A percentile compares a stretch with the other conserved stretches of the same genome.
Evolutionary conservation across 2,113 vertebrate genomes (phyloP).

Genomic region (Vombatus ursinus): DNA sequence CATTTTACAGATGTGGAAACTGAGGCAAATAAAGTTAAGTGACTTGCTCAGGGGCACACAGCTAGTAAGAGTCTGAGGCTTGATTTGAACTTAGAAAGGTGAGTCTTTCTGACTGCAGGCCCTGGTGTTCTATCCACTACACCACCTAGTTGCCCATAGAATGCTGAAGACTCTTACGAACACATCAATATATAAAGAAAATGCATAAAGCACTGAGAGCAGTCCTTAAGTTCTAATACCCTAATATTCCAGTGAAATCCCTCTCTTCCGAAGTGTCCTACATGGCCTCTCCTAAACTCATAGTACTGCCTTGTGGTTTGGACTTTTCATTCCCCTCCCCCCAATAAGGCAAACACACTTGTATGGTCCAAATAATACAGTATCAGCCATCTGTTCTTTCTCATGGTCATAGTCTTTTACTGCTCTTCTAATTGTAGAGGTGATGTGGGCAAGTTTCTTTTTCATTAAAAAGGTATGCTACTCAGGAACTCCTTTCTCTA

Average conservation of each 20-base stretch:
- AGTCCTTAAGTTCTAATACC: background rate
- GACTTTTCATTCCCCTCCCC: background rate
- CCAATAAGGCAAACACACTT: background rate
- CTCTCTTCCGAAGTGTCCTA: background rate
- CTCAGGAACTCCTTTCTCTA: background rate
- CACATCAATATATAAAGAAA: background rate
- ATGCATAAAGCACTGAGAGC: background rate
- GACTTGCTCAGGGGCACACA: background rate
- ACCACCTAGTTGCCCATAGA: background rate
- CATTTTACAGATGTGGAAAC: background rate
- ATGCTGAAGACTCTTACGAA: background rate
- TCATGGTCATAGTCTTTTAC: background rate
- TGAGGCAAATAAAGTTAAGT: background rate
- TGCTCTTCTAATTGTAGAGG: background rate
- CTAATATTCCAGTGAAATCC: background rate
- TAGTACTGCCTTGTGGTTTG: background rate
- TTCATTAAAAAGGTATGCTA: background rate
- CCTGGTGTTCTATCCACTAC: background rate
- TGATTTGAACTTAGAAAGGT: background rate
- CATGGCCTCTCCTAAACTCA: background rate
- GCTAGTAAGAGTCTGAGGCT: background rate
- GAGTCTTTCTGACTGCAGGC: background rate
- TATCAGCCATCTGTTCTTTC: background rate
- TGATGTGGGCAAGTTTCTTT: background rate
- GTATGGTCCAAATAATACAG: background rate